Percentiles rank a stretch among this genome's conserved stretches.
Evolutionary conservation across 2,113 vertebrate genomes (phyloP).

Genomic region (Dermatemys mawii): DNA sequence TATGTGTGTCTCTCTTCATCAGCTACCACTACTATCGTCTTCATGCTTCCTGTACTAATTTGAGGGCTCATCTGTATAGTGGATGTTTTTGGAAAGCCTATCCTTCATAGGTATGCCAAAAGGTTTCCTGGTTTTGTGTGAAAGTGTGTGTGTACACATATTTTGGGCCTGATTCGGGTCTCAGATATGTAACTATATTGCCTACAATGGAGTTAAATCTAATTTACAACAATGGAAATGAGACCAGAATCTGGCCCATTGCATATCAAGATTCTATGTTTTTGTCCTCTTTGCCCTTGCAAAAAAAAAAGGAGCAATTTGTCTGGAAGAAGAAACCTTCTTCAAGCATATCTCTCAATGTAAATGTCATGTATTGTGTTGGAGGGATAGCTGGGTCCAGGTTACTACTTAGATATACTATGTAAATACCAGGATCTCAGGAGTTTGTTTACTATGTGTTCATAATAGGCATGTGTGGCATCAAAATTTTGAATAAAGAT

Average conservation of each 20-base stretch:
- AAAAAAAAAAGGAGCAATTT: not conserved
- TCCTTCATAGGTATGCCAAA: slow-evolving; percentile 80
- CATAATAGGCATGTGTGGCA: accelerated
- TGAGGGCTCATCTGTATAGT: slow-evolving; percentile 90
- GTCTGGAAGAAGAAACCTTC: not conserved
- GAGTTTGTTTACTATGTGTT: not conserved
- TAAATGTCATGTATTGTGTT: accelerated
- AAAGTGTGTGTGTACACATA: slow-evolving; percentile 69
- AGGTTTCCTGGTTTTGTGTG: slow-evolving; percentile 52
- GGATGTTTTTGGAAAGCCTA: slow-evolving; percentile 78
- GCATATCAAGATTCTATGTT: slow-evolving; percentile 62
- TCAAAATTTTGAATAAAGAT: not conserved
- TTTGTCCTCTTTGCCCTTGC: slow-evolving; percentile 86
- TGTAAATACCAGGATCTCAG: not conserved
- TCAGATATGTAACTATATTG: not conserved
- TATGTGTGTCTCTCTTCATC: slow-evolving; percentile 85
- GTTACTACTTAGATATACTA: accelerated
- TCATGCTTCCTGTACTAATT: slow-evolving; percentile 86
- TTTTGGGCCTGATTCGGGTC: not conserved
- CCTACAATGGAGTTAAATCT: not conserved
- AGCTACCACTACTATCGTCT: slow-evolving; percentile 75
- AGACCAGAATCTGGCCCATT: not conserved
- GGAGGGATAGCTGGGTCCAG: not conserved
- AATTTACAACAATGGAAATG: not conserved
- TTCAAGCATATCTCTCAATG: not conserved